Evolutionary conservation across 2,113 vertebrate species (phyloP), one percentile per base, ranked within the genome.

Genomic region (Eonycteris spelaea): DNA sequence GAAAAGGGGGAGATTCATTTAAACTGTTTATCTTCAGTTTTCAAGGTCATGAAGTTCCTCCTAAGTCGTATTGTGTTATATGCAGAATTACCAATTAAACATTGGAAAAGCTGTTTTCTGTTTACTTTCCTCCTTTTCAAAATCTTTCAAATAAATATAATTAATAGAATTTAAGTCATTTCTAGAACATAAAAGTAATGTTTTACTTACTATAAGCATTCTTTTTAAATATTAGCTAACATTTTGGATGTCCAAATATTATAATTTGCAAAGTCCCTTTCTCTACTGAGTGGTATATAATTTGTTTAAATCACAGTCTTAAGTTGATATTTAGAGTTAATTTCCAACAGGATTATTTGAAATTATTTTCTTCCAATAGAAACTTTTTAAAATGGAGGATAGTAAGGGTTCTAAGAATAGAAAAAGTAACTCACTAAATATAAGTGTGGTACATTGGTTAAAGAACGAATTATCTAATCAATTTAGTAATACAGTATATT

Each of bases 311-410:
- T 92, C 7, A 57, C 89, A 63, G 7, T 80, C 68, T 92, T 92
- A 38, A 78, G 14, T 96, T 88, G 53, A 94, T 65, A 86, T 90
- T 78, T 77, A 86, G 93, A 91, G 43, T 86, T 67, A 73, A 70
- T 94, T 97, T 94, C 30, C 8, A 90, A 14, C 15, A 75, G 65
- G 57, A 51, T n/a, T 9, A 51, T 71, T 95, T 89, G 51, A 95
- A 75, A 55, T 95, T 93, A 74, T 83, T 96, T 96, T 94, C 79
- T 95, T 96, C n/a, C 16, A 82, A 12, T 77, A 68, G 24, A 75
- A 79, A 88, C 18, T 80, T 85, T 71, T 91, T 1, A 16, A 94
- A 94, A 79, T 91, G 30, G 30, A 86, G 9, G 3, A 35, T 92
- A 79, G 16, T 83, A 90, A 74, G 67, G n/a, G 61, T 91, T 93